A percentile compares a stretch with the other conserved stretches of the same genome.
phyloP scores from a whole-genome alignment of 2,888 invertebrate species.

The Coelopa pilipes region DNA sequence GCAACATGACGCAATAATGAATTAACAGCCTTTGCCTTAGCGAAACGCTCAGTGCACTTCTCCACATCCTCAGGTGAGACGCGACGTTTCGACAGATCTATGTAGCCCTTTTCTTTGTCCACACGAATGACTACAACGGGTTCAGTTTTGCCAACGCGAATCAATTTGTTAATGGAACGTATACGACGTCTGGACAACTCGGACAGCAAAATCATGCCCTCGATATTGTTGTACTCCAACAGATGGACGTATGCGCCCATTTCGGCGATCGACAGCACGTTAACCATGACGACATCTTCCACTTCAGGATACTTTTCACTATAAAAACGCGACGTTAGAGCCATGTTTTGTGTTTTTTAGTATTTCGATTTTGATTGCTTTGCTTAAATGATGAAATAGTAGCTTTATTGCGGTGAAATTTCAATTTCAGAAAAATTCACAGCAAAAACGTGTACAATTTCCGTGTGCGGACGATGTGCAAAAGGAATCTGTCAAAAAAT shows the following conservation, averaged over 20 bases:
- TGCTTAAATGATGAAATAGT: conserved; percentile 38
- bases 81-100: conserved; percentile 98
- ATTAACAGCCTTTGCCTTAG: conserved; percentile 98
- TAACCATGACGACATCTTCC: conserved; percentile 99
- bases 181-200: conserved; percentile 98
- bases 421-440: conserved; percentile 38
- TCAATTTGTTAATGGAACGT: conserved; percentile 98
- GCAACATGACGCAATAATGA: conserved; percentile 98
- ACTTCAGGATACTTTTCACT: conserved; percentile 96
- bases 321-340: conserved; percentile 95
- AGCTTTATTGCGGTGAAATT: conserved; percentile 31
- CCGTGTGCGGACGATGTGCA: conserved; percentile 29
- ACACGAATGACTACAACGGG: conserved; percentile 99
- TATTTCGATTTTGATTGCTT: conserved; percentile 6
- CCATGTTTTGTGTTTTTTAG: conserved; percentile 70
- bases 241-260: conserved; percentile 99
- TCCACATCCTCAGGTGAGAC: conserved; percentile 98
- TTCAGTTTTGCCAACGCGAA: conserved; percentile 97
- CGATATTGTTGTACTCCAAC: conserved; percentile 98
- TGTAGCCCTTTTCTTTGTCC: conserved; percentile 99
- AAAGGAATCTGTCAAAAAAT: conserved; percentile 42
- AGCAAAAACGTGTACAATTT: conserved; percentile 59
- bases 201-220: conserved; percentile 98
- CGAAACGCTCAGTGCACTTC: conserved; percentile 97
- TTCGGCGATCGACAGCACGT: conserved; percentile 97